phyloP scores from a whole-genome alignment of 2,888 invertebrate genomes.

The Andricus quercusramuli region DNA sequence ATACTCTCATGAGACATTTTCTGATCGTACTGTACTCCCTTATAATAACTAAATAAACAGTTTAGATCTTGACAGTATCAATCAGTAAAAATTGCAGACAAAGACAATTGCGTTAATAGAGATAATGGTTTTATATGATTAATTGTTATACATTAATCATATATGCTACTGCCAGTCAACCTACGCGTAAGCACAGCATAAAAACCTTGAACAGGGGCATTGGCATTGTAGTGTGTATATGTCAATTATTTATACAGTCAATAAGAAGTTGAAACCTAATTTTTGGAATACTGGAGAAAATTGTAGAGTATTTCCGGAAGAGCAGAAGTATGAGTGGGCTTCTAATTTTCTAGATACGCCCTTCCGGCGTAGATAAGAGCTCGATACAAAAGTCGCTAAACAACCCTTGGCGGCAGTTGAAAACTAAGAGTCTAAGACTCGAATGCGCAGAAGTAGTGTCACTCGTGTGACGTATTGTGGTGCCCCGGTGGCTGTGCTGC shows the following conservation, averaged over 20 bases:
- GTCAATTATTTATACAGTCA: neutral
- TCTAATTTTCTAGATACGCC: neutral
- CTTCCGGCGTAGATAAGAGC: neutral
- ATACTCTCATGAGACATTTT: too few species aligned
- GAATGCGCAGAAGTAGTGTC: neutral
- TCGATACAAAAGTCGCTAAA: neutral
- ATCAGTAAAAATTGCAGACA: too few species aligned
- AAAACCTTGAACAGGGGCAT: slow-evolving; percentile 7
- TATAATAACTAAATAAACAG: too few species aligned
- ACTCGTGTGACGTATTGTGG: neutral
- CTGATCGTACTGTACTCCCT: too few species aligned
- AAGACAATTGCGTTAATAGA: too few species aligned
- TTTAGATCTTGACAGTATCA: too few species aligned
- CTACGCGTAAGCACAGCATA: neutral
- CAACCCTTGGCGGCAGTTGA: neutral
- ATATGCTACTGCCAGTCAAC: neutral
- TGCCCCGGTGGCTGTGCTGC: neutral
- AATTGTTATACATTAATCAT: neutral
- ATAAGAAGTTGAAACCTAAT: neutral
- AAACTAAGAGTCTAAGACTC: neutral
- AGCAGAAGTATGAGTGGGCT: neutral
- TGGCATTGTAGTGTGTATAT: neutral
- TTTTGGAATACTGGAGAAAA: neutral
- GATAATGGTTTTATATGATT: too few species aligned
- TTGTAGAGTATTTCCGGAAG: neutral